phyloP scores from a whole-genome alignment of 2,113 vertebrate species.

The Protomyctophum bolini region DNA sequence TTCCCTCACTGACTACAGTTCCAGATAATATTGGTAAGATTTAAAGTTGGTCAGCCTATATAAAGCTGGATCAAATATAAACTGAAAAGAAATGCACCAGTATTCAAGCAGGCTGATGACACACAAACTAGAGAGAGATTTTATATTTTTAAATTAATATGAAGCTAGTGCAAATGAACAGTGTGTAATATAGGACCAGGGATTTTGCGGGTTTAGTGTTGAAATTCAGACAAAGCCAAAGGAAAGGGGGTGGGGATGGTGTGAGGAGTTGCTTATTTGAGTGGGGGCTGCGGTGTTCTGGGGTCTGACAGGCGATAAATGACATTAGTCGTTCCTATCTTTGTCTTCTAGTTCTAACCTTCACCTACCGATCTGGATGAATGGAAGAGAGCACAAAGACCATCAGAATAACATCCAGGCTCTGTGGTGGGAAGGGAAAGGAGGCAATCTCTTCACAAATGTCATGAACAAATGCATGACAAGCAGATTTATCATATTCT shows the following conservation, averaged over 20 bases:
- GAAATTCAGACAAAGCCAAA: conserved; percentile 38
- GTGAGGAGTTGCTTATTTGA: not conserved
- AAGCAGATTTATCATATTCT: conserved; percentile 80
- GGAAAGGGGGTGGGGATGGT: conserved; percentile 7
- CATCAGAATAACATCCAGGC: conserved; percentile 87
- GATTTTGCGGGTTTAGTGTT: conserved; percentile 13
- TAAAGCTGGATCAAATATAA: not conserved
- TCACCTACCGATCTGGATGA: conserved; percentile 89
- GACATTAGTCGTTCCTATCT: conserved; percentile 56
- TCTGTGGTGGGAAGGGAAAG: conserved; percentile 88
- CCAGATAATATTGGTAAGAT: no score
- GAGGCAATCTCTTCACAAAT: conserved; percentile 82
- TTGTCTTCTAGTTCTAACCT: conserved; percentile 72
- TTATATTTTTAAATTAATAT: not conserved
- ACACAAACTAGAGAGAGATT: not conserved
- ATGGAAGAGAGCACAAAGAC: conserved; percentile 93
- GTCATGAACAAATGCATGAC: conserved; percentile 89
- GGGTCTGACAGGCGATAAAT: conserved; percentile 65
- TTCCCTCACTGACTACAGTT: no score
- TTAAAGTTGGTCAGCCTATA: not conserved
- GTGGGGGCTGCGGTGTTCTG: conserved; percentile 33
- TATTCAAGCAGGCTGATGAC: conserved; percentile 5
- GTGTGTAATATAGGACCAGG: not conserved
- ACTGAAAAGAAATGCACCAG: not conserved
- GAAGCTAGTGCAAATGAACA: not conserved